These are phyloP conservation scores for Nothura maculosa DNA, from an alignment of 2,797 vertebrate genomes.

Conservation along the genomic window DNA sequence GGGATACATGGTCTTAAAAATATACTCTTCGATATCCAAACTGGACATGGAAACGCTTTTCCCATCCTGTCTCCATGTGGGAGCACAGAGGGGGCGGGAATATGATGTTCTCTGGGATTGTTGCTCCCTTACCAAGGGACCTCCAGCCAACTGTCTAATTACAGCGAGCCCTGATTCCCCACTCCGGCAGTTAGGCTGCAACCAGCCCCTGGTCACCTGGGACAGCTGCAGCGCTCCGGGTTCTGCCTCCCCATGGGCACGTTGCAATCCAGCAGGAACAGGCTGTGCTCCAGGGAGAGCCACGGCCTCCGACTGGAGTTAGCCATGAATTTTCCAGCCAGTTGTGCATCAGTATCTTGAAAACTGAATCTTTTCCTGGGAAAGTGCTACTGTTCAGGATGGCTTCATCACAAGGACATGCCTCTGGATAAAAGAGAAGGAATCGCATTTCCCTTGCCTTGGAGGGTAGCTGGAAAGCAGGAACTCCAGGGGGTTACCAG, in stretches of 20 bases:
- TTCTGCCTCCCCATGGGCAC: not conserved
- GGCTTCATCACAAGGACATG: not conserved
- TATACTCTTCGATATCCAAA: not conserved
- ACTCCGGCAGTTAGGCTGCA: not conserved
- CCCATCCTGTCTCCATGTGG: not conserved
- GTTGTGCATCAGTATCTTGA: not conserved
- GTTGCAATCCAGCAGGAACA: not conserved
- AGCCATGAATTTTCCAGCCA: constrained; percentile 46
- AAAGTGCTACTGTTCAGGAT: not conserved
- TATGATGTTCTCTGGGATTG: not conserved
- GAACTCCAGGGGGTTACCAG: not conserved
- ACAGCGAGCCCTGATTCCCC: not conserved
- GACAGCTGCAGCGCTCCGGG: not conserved
- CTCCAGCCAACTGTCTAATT: not conserved
- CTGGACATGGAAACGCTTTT: not conserved
- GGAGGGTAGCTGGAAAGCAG: not conserved
- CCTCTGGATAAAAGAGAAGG: not conserved
- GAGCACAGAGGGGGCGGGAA: not conserved
- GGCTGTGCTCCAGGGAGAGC: not conserved
- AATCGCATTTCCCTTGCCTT: not conserved
- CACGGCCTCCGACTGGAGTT: not conserved
- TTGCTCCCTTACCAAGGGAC: not conserved
- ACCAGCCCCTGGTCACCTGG: not conserved
- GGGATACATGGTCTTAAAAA: not conserved
- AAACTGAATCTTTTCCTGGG: not conserved